Evolutionary conservation across 2,113 vertebrate species (phyloP), one percentile per base, ranked within the genome.

Genomic region (Nansenia antarctica): DNA sequence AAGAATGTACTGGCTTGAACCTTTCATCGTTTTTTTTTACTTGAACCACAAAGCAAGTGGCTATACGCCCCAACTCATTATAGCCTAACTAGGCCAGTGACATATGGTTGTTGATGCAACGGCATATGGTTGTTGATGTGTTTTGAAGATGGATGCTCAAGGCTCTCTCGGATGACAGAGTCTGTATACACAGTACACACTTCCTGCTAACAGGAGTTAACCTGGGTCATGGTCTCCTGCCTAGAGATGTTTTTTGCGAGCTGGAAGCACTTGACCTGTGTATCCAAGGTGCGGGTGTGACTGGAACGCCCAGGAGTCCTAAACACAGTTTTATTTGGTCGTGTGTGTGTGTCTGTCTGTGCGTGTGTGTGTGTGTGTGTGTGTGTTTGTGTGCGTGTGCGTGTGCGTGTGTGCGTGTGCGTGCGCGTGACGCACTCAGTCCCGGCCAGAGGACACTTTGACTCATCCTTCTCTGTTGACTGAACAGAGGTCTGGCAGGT

Each of bases 401-500:
- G 47, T 47, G 64, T 34, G 67, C 45, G 32, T 68, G 0, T 5
- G 9, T 72, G 8, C n/a, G 7, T 5, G 35, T 79, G 77, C 80
- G 72, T 64, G 42, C 32, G 71, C 69, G 49, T 79, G 84, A 85
- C 71, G 78, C 79, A 83, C 67, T 80, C 69, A 42, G 11, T 67
- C 47, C 73, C 69, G 81, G 72, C 86, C 67, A 70, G 81, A 85
- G 85, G 83, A 81, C 79, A 72, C 75, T 81, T 84, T 86, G 85
- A 86, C 81, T 88, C 83, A 88, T 84, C 60, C 72, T 66, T 65
- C 79, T 79, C 67, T 82, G 78, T 82, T 80, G 83, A 85, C 80
- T 80, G 72, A 78, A 70, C 76, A 18, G 79, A 78, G 79, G 82
- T 84, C 86, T 86, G 82, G 82, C 79, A 81, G 81, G 82, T 83